Conservation (phyloP, 2,113 vertebrate genomes). For the Tylochromis polylepis region DNA sequence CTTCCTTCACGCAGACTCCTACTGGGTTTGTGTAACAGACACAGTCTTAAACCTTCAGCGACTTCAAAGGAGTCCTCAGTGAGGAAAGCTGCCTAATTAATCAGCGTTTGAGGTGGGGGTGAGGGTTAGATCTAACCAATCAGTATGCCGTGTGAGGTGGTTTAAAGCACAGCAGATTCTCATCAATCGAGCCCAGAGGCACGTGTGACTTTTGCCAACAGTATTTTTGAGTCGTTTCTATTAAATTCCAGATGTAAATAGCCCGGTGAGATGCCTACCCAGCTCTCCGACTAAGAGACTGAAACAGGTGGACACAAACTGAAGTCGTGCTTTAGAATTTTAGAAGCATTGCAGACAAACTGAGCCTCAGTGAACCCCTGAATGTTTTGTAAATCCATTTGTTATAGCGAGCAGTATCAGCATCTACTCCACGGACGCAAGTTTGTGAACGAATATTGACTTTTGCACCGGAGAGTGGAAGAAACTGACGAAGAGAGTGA, state of each 20-base stretch:
- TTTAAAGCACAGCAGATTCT: constrained; percentile 51
- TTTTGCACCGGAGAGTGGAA: neutral
- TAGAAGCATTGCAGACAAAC: neutral
- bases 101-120: neutral
- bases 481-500: neutral
- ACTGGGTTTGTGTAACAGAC: constrained; percentile 9
- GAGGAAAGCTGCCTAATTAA: constrained; percentile 6
- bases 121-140: neutral
- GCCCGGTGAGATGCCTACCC: neutral
- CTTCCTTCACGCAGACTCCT: neutral
- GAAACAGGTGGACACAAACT: neutral
- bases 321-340: neutral
- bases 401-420: neutral
- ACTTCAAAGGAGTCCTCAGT: constrained; percentile 7
- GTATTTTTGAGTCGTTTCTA: constrained; percentile 7
- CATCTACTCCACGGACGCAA: neutral
- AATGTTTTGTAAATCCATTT: constrained; percentile 42
- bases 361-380: neutral
- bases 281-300: neutral
- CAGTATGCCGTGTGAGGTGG: neutral
- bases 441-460: constrained; percentile 14
- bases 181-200: neutral
- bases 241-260: neutral
- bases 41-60: neutral
- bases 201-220: neutral